Evolutionary conservation across 1,140 invertebrate genomes (phyloP), one percentile per base, ranked within the genome.

Genomic region (Amyelois transitella): DNA sequence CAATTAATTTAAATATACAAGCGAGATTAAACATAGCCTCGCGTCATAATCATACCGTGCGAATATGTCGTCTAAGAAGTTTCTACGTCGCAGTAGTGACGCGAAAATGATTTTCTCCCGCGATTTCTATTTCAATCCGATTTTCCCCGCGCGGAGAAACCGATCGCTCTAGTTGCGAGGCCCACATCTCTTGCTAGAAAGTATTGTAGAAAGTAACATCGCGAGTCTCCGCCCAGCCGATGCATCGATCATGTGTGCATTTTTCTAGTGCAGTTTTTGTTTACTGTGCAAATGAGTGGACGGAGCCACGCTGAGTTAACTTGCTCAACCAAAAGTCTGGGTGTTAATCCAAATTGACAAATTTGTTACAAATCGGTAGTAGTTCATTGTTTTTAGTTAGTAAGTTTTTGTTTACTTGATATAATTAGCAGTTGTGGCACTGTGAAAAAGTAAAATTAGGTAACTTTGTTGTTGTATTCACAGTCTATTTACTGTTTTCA

Each of bases 141-240:
- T 82, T 86, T 87, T 86, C 81, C 84, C 79, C 81, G 75, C 76
- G 68, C 66, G 70, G 81, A 78, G 82, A 88, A 88, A 88, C 81
- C 82, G 80, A 87, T 85, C 81, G 85, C 79, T 86, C 85, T 64
- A 86, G 77, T 88, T 88, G 78, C 75, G 78, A 72, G 70, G 67
- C 77, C 82, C 81, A 88, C 82, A 86, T 86, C 82, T 86, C 82
- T 83, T 73, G 79, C 79, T 88, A 86, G 82, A 86, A 86, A 88
- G 82, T 86, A 81, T 83, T 68, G 74, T 87, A 86, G 85, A 88
- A 88, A 88, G 85, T 88, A 88, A 88, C 77, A 86, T 79, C 75
- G 76, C 70, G 69, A 70, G 69, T 81, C 75, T 77, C 69, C 75
- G 77, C 66, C 64, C 77, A 67, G 75, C 56, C 75, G 72, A 80